Evolutionary conservation across 2,888 invertebrate species (phyloP).

Genomic region (Frankliniella fusca): DNA sequence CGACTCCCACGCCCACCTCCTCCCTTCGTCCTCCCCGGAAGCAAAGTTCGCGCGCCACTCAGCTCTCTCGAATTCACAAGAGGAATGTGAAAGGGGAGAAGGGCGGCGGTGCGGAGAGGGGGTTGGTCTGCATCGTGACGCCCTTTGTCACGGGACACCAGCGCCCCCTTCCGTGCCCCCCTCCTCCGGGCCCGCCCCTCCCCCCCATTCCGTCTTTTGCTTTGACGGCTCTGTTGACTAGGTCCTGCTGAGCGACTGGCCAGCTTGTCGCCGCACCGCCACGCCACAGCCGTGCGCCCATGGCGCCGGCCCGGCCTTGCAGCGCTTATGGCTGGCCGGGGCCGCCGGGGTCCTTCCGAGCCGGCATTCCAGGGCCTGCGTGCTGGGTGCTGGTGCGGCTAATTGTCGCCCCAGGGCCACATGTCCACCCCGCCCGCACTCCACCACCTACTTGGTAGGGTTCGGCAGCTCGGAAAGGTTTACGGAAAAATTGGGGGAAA

Average conservation of each 20-base stretch:
- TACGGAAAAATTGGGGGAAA: no score
- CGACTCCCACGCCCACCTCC: no score
- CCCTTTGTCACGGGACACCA: conserved; percentile 13
- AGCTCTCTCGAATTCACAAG: conserved; percentile 3
- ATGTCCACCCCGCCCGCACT: no score
- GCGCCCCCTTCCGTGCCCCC: not conserved
- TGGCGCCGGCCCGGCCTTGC: no score
- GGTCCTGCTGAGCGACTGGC: conserved; percentile 8
- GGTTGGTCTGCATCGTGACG: not conserved
- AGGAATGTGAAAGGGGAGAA: not conserved
- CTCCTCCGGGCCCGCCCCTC: not conserved
- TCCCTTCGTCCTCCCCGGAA: not conserved
- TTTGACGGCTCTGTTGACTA: conserved; percentile 20
- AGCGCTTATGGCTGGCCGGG: no score
- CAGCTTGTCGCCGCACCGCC: not conserved
- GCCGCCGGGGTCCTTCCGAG: no score
- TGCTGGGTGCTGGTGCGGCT: no score
- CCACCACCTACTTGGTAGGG: no score
- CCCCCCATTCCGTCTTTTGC: not conserved
- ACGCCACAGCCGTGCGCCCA: no score
- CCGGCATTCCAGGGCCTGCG: no score
- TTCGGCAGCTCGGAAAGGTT: no score
- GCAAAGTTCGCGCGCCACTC: conserved; percentile 12
- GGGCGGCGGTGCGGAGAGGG: not conserved
- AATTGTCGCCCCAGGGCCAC: no score